phyloP scores from a whole-genome alignment of 2,113 vertebrate genomes.

The Apteryx mantelli region DNA sequence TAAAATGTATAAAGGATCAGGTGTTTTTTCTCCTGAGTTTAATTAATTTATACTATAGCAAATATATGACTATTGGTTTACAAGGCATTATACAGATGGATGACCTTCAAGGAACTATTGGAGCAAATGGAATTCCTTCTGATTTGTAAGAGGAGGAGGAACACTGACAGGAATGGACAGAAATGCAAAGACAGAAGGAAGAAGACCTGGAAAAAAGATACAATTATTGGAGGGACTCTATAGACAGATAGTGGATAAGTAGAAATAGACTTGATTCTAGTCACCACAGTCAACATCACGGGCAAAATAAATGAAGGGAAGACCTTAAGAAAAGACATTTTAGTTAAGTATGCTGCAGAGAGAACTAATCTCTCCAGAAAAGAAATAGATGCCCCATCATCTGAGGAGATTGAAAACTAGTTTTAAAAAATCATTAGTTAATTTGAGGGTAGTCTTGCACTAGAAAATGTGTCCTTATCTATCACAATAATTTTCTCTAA shows the following conservation, averaged over 20 bases:
- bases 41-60: neutral
- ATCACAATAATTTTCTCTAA: neutral
- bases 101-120: neutral
- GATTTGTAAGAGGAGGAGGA: neutral
- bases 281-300: neutral
- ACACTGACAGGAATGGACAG: neutral
- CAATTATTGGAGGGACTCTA: neutral
- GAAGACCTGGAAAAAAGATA: neutral
- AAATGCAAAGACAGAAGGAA: neutral
- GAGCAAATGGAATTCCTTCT: neutral
- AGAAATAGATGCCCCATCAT: neutral
- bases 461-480: neutral
- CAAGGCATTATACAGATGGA: neutral
- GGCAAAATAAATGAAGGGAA: neutral
- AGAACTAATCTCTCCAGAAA: neutral
- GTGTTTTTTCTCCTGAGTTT: neutral
- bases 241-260: neutral
- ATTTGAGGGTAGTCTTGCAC: conserved; percentile 6
- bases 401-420: conserved; percentile 20
- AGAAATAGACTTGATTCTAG: neutral
- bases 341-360: conserved; percentile 7
- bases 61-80: neutral
- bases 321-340: neutral
- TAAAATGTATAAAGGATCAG: neutral
- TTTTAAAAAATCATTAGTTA: conserved; percentile 15